Conservation (phyloP, 2,888 invertebrate genomes). For the Spodoptera littoralis region DNA sequence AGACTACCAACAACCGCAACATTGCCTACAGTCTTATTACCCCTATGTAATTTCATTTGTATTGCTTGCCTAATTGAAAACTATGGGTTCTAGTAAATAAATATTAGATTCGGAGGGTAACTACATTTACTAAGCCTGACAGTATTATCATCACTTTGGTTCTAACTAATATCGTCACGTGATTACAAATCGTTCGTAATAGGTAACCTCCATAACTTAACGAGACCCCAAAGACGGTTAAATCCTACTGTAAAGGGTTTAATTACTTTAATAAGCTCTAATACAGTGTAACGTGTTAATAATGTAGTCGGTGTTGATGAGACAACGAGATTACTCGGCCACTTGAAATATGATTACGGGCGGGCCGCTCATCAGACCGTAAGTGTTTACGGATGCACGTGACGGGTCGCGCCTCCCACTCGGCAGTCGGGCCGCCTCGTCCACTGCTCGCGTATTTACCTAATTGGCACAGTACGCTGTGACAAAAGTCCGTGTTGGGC, state of each 20-base stretch:
- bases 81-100: conserved; percentile 5
- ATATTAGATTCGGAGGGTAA: neutral
- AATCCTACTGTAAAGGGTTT: conserved; percentile 55
- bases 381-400: conserved; percentile 81
- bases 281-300: conserved; percentile 68
- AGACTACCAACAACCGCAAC: conserved; percentile 5
- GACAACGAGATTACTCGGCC: conserved; percentile 69
- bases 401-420: conserved; percentile 63
- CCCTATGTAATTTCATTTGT: conserved; percentile 13
- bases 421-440: conserved; percentile 48
- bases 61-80: conserved; percentile 2
- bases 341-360: conserved; percentile 80
- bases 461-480: conserved; percentile 83
- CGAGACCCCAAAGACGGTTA: conserved; percentile 53
- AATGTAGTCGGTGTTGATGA: conserved; percentile 70
- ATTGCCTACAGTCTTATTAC: conserved; percentile 20
- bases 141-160: conserved; percentile 29
- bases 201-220: conserved; percentile 51
- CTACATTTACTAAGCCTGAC: conserved; percentile 3
- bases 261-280: conserved; percentile 62
- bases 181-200: conserved; percentile 51
- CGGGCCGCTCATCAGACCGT: conserved; percentile 73
- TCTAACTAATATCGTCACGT: conserved; percentile 41
- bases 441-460: conserved; percentile 78
- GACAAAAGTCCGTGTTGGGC: conserved; percentile 81